These are phyloP conservation scores for Aspidiotus destructor DNA, from an alignment of 2,888 invertebrate species.

Conservation along the genomic window DNA sequence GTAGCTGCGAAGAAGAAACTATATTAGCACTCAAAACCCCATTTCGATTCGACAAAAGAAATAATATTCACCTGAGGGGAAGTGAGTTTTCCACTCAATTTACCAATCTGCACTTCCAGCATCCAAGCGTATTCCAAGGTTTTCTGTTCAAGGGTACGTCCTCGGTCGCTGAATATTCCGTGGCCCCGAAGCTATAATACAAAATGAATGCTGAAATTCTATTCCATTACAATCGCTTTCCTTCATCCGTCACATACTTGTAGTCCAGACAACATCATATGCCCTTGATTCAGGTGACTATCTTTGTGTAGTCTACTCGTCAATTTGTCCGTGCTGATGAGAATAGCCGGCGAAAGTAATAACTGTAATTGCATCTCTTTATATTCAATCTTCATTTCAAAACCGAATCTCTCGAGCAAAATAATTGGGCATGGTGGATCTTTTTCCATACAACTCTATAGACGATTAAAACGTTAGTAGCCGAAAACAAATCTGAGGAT, in stretches of 20 bases:
- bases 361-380: slow-evolving; percentile 86
- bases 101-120: slow-evolving; percentile 87
- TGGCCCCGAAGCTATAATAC: slow-evolving; percentile 68
- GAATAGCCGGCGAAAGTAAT: slow-evolving; percentile 74
- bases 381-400: slow-evolving; percentile 94
- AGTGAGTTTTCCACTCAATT: slow-evolving; percentile 82
- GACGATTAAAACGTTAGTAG: slow-evolving; percentile 34
- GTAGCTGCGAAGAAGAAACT: slow-evolving; percentile 48
- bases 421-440: slow-evolving; percentile 88
- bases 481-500: not conserved
- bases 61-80: slow-evolving; percentile 55
- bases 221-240: not conserved
- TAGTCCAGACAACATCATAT: slow-evolving; percentile 71
- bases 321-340: slow-evolving; percentile 65
- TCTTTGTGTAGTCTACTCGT: slow-evolving; percentile 57
- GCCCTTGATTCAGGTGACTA: slow-evolving; percentile 69
- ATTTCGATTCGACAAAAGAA: not conserved
- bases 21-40: not conserved
- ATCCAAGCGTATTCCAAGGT: slow-evolving; percentile 97
- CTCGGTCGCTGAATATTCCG: slow-evolving; percentile 91
- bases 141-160: slow-evolving; percentile 79
- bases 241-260: slow-evolving; percentile 50
- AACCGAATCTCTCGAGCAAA: slow-evolving; percentile 80
- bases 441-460: slow-evolving; percentile 70
- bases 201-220: slow-evolving; percentile 13